Evolutionary conservation across 2,888 invertebrate species (phyloP).

Genomic region (Ormyrus nitidulus): DNA sequence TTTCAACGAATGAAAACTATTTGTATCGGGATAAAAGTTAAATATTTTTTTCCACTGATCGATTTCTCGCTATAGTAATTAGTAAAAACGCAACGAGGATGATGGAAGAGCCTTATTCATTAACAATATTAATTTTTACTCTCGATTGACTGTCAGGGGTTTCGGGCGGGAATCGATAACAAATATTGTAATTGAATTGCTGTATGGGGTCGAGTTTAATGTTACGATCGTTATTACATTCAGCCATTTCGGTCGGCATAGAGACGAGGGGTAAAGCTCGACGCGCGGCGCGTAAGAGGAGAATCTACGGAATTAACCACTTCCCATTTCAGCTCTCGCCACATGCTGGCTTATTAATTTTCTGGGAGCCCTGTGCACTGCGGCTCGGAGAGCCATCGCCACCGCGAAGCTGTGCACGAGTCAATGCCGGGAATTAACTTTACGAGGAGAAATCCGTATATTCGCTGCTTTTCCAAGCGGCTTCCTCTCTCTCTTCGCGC

Average conservation of each 20-base stretch:
- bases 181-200: conserved; percentile 50
- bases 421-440: conserved; percentile 34
- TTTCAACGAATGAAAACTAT: background rate
- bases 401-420: conserved; percentile 4
- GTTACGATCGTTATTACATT: conserved; percentile 55
- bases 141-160: conserved; percentile 5
- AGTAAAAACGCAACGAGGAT: too few species aligned
- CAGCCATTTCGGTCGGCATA: conserved; percentile 23
- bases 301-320: conserved; percentile 66
- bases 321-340: conserved; percentile 67
- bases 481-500: background rate
- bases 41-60: too few species aligned
- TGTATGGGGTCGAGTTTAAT: conserved; percentile 44
- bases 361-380: conserved; percentile 52
- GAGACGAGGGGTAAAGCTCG: conserved; percentile 23
- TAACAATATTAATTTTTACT: conserved; percentile 34
- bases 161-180: conserved; percentile 31
- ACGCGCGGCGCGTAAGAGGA: conserved; percentile 13
- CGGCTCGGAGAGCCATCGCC: background rate
- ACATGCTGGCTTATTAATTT: conserved; percentile 72
- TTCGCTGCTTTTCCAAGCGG: conserved; percentile 10
- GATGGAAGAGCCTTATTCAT: conserved; percentile 33
- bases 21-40: too few species aligned
- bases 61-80: too few species aligned
- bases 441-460: conserved; percentile 17